Base-by-base conservation (phyloP, 2,888 invertebrate species). In the Xestobium rufovillosum region DNA sequence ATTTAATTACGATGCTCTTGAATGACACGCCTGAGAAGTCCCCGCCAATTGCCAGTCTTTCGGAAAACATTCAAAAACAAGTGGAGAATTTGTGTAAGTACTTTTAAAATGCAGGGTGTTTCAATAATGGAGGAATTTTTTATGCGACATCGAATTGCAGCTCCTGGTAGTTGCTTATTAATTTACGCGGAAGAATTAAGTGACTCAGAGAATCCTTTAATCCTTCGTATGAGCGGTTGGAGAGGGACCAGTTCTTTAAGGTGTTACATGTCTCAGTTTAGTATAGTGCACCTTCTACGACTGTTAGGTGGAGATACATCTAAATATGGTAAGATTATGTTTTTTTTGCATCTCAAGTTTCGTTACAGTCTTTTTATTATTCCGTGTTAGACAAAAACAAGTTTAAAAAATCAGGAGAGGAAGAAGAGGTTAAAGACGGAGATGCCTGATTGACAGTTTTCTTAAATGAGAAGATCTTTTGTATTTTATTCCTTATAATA, bases 141-240 rank as follows among this genome's bases (percentile, higher is more conserved):
- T 19, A 8, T 23, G 23, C 23, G n/a, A 23, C 23, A 8, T n/a
- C 23, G n/a, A 23, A 23, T 27, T 42, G 34, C 51, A 72, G 77
- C 68, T 43, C 71, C 75, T 1, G 89, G 89, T 38, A 88, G 88
- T 63, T 85, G 88, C 55, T 72, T 88, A 19, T 65, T 90, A 4
- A 71, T 81, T 44, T 86, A 81, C 53, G 59, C 66, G 41, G 71
- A 72, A 43, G 60, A 67, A 38, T 55, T 57, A 30, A 54, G 56
- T 26, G 59, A 60, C 3, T 73, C 73, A 34, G 52, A 59, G 19
- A 64, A 59, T 1, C 52, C 58, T 3, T 68, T 79, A 31, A 66
- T 73, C 3, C 68, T 91, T 31, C 74, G 76, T 23, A 67, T 90
- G 41, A 89, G 88, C 31, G 95, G 94, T 0, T 96, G 96, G 95